Evolutionary conservation across 2,888 invertebrate species (phyloP).

Genomic region (Dolichopus griseipennis): DNA sequence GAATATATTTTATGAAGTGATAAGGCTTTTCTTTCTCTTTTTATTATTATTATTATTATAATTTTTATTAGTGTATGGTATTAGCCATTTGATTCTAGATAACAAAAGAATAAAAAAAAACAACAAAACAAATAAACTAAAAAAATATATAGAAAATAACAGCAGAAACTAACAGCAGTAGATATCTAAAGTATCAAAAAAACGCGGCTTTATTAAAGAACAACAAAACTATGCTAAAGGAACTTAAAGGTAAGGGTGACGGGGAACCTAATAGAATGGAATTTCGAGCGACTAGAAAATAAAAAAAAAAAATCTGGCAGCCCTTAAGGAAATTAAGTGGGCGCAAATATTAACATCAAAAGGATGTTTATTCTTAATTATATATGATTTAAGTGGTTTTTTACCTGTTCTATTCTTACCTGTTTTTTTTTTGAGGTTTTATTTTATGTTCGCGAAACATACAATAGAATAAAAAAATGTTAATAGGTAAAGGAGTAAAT

Average conservation of each 20-base stretch:
- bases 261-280: no score
- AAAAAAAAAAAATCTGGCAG: background rate
- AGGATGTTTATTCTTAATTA: slow-evolving; percentile 4
- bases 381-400: background rate
- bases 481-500: no score
- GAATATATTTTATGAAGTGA: slow-evolving; percentile 6
- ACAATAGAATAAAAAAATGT: no score
- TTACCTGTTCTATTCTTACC: no score
- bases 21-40: background rate
- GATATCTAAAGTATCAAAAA: no score
- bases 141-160: background rate
- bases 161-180: background rate
- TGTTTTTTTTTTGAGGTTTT: no score
- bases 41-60: no score
- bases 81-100: slow-evolving; percentile 1
- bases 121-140: background rate
- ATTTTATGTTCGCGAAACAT: no score
- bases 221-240: background rate
- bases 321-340: slow-evolving; percentile 1
- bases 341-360: background rate
- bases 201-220: background rate
- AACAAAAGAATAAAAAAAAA: background rate
- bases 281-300: no score
- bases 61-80: background rate
- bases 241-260: no score